phyloP scores from a whole-genome alignment of 2,113 vertebrate genomes.

The Gasterosteus nipponicus region DNA sequence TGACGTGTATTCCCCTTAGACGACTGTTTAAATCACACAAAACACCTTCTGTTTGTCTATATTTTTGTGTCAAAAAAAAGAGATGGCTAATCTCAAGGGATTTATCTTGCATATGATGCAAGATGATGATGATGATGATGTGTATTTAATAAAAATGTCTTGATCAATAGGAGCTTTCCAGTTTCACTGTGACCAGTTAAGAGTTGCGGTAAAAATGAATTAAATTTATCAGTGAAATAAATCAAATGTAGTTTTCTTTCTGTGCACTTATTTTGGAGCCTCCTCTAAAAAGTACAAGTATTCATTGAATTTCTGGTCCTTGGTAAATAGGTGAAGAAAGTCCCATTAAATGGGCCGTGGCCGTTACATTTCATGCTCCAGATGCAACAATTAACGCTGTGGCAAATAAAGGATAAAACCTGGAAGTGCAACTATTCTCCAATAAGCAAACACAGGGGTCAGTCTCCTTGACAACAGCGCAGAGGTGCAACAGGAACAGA shows the following conservation, averaged over 20 bases:
- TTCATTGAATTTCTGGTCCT: neutral
- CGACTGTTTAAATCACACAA: neutral
- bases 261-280: too few relatives aligned
- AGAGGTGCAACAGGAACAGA: conserved; percentile 37
- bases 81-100: neutral
- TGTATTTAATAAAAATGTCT: neutral
- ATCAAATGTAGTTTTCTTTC: neutral
- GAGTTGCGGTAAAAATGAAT: neutral
- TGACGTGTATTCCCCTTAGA: neutral
- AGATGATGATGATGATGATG: too few relatives aligned
- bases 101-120: neutral
- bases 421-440: conserved; percentile 15
- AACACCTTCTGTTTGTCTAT: neutral
- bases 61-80: neutral
- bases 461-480: conserved; percentile 37
- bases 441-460: conserved; percentile 20
- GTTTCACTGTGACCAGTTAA: neutral
- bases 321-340: neutral
- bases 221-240: neutral
- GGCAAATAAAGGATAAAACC: conserved; percentile 14
- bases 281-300: neutral
- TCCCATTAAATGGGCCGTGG: neutral
- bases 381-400: conserved; percentile 11
- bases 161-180: neutral
- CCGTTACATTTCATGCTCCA: neutral